These are phyloP conservation scores for Priocnemis perturbator DNA, from an alignment of 2,888 invertebrate species.

Conservation along the genomic window DNA sequence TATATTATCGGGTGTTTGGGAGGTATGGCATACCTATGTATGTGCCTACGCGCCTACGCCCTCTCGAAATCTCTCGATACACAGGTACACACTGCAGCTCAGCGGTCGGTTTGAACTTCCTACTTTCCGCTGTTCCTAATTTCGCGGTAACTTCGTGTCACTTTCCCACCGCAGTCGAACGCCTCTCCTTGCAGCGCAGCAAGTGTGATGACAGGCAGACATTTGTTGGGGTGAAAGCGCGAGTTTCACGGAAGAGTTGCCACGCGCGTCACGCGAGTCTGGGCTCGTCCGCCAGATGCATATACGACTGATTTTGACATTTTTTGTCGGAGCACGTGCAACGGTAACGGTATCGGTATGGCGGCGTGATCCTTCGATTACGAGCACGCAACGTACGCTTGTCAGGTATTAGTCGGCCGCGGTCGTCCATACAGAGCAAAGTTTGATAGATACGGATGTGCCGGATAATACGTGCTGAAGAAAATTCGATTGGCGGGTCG, in stretches of 20 bases:
- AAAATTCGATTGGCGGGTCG: constrained; percentile 32
- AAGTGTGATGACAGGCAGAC: background rate
- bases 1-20: constrained; percentile 1
- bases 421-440: too few relatives aligned
- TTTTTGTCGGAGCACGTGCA: too few relatives aligned
- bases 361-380: too few relatives aligned
- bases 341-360: too few relatives aligned
- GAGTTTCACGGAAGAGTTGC: too few relatives aligned
- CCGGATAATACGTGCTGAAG: constrained; percentile 28
- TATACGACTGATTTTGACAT: too few relatives aligned
- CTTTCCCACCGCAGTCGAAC: background rate
- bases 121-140: constrained; percentile 19
- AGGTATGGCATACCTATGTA: background rate
- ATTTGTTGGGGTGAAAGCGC: too few relatives aligned
- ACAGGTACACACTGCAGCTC: background rate
- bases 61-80: constrained; percentile 9
- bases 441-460: constrained; percentile 6
- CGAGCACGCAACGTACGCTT: too few relatives aligned
- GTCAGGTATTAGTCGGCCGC: too few relatives aligned
- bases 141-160: constrained; percentile 26
- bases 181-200: background rate
- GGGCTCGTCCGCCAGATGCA: too few relatives aligned
- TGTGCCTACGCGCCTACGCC: constrained; percentile 2
- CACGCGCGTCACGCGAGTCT: too few relatives aligned
- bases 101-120: constrained; percentile 27